These are phyloP conservation scores for Ectobius pallidus DNA, from an alignment of 2,888 invertebrate species.

Conservation along the genomic window DNA sequence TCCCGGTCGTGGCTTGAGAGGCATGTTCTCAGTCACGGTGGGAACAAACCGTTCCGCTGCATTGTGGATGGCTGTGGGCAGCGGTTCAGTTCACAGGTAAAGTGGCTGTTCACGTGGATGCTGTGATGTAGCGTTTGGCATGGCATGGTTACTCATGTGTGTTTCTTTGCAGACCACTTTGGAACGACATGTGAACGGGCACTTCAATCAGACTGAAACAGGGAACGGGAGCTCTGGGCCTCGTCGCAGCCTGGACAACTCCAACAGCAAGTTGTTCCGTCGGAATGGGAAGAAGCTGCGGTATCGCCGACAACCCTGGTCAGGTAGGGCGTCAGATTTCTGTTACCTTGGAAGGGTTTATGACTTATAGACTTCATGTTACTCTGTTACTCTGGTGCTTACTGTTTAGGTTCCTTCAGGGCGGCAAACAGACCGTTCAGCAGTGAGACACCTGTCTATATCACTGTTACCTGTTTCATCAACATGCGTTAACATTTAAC, in stretches of 20 bases:
- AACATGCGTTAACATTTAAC: no score
- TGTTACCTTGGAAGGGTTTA: no score
- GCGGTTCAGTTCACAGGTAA: constrained; percentile 85
- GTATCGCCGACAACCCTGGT: constrained; percentile 86
- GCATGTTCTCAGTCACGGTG: constrained; percentile 89
- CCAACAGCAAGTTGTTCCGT: constrained; percentile 78
- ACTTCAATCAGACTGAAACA: constrained; percentile 74
- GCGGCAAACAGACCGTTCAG: no score
- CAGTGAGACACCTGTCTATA: no score
- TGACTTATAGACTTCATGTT: no score
- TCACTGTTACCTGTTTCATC: no score
- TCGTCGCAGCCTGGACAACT: constrained; percentile 74
- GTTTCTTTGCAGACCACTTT: constrained; percentile 76
- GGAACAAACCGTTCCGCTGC: constrained; percentile 93
- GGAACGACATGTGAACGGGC: constrained; percentile 92
- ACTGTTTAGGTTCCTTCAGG: no score
- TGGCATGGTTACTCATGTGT: no score
- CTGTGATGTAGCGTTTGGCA: no score
- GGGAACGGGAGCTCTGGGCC: constrained; percentile 62
- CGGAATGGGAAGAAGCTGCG: constrained; percentile 88
- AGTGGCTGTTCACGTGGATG: not conserved
- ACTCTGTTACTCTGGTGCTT: no score
- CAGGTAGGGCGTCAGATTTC: constrained; percentile 68
- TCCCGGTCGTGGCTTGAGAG: constrained; percentile 93
- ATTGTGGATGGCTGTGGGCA: constrained; percentile 90